Evolutionary conservation across 2,797 vertebrate species (phyloP), one percentile per base, ranked within the genome.

Genomic region (Eleutherodactylus coqui): DNA sequence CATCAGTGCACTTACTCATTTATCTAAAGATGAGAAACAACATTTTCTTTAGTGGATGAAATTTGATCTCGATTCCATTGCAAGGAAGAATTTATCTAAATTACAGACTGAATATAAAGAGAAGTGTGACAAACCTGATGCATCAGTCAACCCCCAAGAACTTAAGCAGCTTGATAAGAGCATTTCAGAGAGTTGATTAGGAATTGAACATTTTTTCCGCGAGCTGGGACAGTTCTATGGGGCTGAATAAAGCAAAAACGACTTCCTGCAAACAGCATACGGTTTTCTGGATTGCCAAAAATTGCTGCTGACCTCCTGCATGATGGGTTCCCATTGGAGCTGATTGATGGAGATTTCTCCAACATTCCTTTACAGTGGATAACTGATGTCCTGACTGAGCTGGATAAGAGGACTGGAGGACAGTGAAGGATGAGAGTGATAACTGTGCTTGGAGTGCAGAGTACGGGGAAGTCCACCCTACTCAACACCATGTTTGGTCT

Each of bases 201-300:
- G 94, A 1, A 92, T 96, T 84, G 95, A 96, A 76, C 95, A 97
- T 88, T 97, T 96, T 83, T 87, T 96, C 70, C 93, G 95, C 62
- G 96, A 97, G 87, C 93, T 97, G 93, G 95, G 94, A 0, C 91
- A 96, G 45, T 89, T 96, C 82, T 96, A 95, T 55, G 95, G 97
- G 88, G 88, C 95, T 0, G 95, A 95, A 62, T 90, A 55, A n/a
- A n/a, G n/a, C n/a, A n/a, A n/a, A n/a, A n/a, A n/a, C n/a, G n/a
- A n/a, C n/a, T n/a, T n/a, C n/a, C n/a, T n/a, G n/a, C n/a, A n/a
- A n/a, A n/a, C n/a, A n/a, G n/a, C n/a, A n/a, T n/a, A 60, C 58
- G 14, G n/a, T 60, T 60, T 11, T 13, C 3, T 11, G 4, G 3
- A 2, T 9, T 60, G 11, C 58, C 58, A 60, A 13, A 4, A 7